phyloP scores from a whole-genome alignment of 2,113 vertebrate species.

The Vicugna pacos region DNA sequence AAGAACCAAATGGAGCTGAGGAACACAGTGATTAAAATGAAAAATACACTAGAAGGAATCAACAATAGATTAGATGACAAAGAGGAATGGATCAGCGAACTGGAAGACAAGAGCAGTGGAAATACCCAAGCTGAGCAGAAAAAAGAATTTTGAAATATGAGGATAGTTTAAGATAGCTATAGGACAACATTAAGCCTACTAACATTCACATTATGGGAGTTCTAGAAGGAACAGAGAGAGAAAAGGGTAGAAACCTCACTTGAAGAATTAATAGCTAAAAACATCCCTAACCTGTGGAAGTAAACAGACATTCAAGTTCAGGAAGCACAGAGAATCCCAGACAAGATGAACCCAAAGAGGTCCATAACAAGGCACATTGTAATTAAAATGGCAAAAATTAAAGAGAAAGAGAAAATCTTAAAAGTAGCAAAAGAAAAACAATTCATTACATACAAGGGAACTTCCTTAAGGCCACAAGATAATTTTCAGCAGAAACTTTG shows the following conservation, averaged over 20 bases:
- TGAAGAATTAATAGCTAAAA: background rate
- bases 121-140: too few species aligned
- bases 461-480: background rate
- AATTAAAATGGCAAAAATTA: background rate
- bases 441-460: background rate
- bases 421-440: background rate
- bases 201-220: background rate
- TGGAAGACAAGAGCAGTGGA: too few species aligned
- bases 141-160: too few species aligned
- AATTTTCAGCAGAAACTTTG: background rate
- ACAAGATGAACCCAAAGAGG: background rate
- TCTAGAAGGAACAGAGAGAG: background rate
- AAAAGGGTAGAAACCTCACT: background rate
- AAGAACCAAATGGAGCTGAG: background rate
- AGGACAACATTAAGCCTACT: background rate
- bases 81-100: too few species aligned
- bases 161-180: too few species aligned
- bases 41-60: background rate
- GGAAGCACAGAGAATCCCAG: background rate
- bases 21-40: background rate
- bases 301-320: background rate
- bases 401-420: background rate
- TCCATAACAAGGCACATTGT: background rate
- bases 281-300: background rate
- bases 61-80: background rate